Conservation (phyloP, 2,888 invertebrate species). For the Steinernema carpocapsae region DNA sequence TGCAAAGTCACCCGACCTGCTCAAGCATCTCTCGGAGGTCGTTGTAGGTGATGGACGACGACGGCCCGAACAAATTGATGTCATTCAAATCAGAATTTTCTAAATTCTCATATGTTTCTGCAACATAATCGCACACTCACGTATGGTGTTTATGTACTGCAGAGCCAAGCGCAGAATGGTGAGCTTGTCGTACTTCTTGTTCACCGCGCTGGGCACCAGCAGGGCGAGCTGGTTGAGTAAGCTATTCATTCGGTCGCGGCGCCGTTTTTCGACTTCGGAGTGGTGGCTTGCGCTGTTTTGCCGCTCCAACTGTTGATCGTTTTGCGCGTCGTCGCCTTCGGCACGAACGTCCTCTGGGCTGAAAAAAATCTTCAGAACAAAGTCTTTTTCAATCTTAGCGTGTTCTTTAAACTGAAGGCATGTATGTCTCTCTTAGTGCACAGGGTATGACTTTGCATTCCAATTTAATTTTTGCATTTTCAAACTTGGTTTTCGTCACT, state of each 20-base stretch:
- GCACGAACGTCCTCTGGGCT: background rate
- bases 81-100: constrained; percentile 16
- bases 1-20: background rate
- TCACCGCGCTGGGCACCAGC: constrained; percentile 9
- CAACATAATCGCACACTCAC: background rate
- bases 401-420: background rate
- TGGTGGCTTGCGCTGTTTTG: background rate
- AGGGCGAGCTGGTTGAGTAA: constrained; percentile 9
- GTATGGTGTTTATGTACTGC: constrained; percentile 13
- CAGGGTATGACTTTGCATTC: too few species aligned
- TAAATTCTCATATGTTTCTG: background rate
- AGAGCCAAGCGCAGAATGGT: constrained; percentile 8
- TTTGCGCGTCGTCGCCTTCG: background rate
- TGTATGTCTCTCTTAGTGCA: too few species aligned
- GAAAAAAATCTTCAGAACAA: background rate
- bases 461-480: too few species aligned
- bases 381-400: background rate
- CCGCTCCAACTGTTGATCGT: too few species aligned
- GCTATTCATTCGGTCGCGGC: constrained; percentile 29
- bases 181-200: constrained; percentile 20
- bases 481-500: too few species aligned
- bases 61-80: constrained; percentile 1
- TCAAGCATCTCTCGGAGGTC: background rate
- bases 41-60: constrained; percentile 13
- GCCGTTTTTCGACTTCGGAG: constrained; percentile 27